A percentile compares a stretch with the other conserved stretches of the same genome.
Conservation (phyloP, 1,140 invertebrate genomes). For the Aleiodes sp. region DNA sequence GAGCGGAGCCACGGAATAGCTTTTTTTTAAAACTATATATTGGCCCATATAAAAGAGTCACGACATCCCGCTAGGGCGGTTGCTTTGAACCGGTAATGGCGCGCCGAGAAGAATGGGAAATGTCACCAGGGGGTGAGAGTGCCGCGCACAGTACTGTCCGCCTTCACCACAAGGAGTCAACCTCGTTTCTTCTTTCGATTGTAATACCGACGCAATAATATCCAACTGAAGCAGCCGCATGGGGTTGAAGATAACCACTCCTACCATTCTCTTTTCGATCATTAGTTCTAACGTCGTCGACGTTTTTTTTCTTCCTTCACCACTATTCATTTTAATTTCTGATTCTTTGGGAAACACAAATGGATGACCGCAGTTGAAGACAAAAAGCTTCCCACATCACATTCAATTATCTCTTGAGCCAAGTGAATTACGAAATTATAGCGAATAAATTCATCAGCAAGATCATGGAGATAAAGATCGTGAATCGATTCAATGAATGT, state of each 20-base stretch:
- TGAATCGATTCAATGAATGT: conserved; percentile 15
- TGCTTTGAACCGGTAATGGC: conserved; percentile 62
- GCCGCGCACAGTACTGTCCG: conserved; percentile 2
- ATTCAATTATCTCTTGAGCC: too few species aligned
- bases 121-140: conserved; percentile 65
- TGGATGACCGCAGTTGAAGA: too few species aligned
- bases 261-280: conserved; percentile 28
- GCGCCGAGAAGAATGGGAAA: conserved; percentile 66
- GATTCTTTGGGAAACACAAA: too few species aligned
- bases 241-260: conserved; percentile 32
- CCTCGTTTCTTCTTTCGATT: conserved; percentile 7
- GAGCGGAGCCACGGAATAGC: conserved; percentile 42
- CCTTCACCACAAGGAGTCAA: conserved; percentile 22
- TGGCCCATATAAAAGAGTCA: conserved; percentile 33
- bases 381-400: too few species aligned
- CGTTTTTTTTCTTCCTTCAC: too few species aligned
- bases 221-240: conserved; percentile 24
- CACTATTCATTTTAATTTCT: too few species aligned
- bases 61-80: conserved; percentile 62
- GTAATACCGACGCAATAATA: background rate
- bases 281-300: conserved; percentile 35
- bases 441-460: conserved; percentile 7
- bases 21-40: conserved; percentile 33
- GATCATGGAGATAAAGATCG: background rate
- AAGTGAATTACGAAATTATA: too few species aligned